These are phyloP conservation scores for Branchellion lobata DNA, from an alignment of 2,888 invertebrate genomes.

Conservation along the genomic window DNA sequence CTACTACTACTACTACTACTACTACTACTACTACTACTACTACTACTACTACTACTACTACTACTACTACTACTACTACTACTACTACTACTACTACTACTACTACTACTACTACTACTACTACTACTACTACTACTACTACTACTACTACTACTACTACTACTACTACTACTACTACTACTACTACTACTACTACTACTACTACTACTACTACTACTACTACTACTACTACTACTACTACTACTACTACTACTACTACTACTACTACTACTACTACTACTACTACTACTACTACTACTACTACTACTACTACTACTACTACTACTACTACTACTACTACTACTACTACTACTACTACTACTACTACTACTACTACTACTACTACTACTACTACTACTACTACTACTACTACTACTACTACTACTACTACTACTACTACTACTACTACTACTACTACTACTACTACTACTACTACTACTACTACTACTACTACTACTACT, in stretches of 20 bases:
- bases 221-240: conserved; percentile 92
- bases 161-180: conserved; percentile 96
- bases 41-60: conserved; percentile 72
- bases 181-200: conserved; percentile 70
- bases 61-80: conserved; percentile 98
- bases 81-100: conserved; percentile 92
- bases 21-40: conserved; percentile 93
- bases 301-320: conserved; percentile 95
- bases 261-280: conserved; percentile 82
- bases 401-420: conserved; percentile 89
- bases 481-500: conserved; percentile 97
- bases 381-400: conserved; percentile 82
- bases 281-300: conserved; percentile 95
- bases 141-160: conserved; percentile 96
- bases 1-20: conserved; percentile 96
- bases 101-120: conserved; percentile 89
- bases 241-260: conserved; percentile 85
- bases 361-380: conserved; percentile 90
- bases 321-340: conserved; percentile 70
- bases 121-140: conserved; percentile 76
- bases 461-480: conserved; percentile 72
- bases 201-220: conserved; percentile 98
- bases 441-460: conserved; percentile 95
- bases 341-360: conserved; percentile 99
- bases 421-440: conserved; percentile 91